Percentiles rank a stretch among this genome's conserved stretches.
Conservation (phyloP, 2,113 vertebrate species). For the Chelonoidis abingdonii region DNA sequence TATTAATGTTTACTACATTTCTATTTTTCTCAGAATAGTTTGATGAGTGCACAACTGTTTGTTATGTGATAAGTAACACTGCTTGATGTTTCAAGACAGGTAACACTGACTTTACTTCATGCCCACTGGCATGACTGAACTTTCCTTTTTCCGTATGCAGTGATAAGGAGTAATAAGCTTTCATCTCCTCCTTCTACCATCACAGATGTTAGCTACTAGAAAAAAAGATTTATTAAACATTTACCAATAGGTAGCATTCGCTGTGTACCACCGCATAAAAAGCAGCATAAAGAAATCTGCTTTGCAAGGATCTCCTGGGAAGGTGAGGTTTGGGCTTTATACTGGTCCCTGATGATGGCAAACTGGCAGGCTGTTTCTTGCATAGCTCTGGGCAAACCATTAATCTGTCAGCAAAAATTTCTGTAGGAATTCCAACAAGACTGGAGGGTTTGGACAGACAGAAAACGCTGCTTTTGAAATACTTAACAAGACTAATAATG, state of each 20-base stretch:
- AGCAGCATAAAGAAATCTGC: conserved; percentile 52
- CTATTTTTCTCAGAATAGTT: conserved; percentile 33
- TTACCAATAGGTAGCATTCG: conserved; percentile 65
- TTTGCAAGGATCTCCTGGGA: conserved; percentile 63
- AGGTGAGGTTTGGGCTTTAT: conserved; percentile 54
- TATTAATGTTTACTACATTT: conserved; percentile 11
- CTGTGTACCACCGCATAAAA: conserved; percentile 54
- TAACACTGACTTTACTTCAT: conserved; percentile 9
- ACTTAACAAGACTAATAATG: conserved; percentile 58
- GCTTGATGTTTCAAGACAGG: conserved; percentile 48
- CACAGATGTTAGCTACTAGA: conserved; percentile 31
- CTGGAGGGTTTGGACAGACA: conserved; percentile 63
- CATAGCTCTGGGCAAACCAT: conserved; percentile 71
- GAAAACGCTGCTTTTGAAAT: conserved; percentile 66
- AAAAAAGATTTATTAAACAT: conserved; percentile 33
- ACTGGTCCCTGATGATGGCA: conserved; percentile 62
- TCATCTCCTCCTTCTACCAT: conserved; percentile 60
- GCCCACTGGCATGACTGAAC: conserved; percentile 39
- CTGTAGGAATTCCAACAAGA: conserved; percentile 73
- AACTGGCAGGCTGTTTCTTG: conserved; percentile 65
- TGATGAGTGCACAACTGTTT: conserved; percentile 8
- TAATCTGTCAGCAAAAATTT: conserved; percentile 74
- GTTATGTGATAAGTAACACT: conserved; percentile 44
- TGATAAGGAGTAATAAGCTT: conserved; percentile 61
- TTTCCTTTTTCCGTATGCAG: conserved; percentile 32